Percentiles rank a stretch among this genome's conserved stretches.
Conservation (phyloP, 2,888 invertebrate genomes). For the Acanthoscelides obtectus region DNA sequence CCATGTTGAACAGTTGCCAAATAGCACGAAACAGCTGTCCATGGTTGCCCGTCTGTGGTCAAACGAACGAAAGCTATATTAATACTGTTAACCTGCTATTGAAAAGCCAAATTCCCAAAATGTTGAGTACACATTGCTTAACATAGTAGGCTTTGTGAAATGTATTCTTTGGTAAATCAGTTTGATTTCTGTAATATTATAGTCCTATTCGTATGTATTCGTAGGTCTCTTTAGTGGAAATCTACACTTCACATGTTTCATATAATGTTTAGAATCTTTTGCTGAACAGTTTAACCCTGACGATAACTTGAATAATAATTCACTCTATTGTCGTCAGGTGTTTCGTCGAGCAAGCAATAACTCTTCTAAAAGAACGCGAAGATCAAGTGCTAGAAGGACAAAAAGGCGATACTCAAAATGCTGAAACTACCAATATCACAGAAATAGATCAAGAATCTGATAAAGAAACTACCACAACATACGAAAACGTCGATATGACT, state of each 20-base stretch:
- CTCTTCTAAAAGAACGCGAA: constrained; percentile 58
- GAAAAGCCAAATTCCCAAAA: constrained; percentile 24
- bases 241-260: background rate
- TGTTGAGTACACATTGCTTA: constrained; percentile 27
- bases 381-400: constrained; percentile 29
- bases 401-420: background rate
- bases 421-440: background rate
- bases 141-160: constrained; percentile 23
- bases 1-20: too few relatives aligned
- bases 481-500: background rate
- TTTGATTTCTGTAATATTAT: constrained; percentile 10
- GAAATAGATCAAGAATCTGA: background rate
- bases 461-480: background rate
- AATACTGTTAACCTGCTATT: too few relatives aligned
- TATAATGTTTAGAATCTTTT: background rate
- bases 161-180: constrained; percentile 26
- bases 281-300: too few relatives aligned
- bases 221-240: background rate
- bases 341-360: constrained; percentile 80
- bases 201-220: background rate
- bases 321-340: constrained; percentile 39
- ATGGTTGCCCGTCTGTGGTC: too few relatives aligned
- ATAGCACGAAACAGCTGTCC: too few relatives aligned
- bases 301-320: too few relatives aligned
- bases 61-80: too few relatives aligned